Conservation (phyloP, 2,113 vertebrate genomes). For the Phylloscopus whistleri region DNA sequence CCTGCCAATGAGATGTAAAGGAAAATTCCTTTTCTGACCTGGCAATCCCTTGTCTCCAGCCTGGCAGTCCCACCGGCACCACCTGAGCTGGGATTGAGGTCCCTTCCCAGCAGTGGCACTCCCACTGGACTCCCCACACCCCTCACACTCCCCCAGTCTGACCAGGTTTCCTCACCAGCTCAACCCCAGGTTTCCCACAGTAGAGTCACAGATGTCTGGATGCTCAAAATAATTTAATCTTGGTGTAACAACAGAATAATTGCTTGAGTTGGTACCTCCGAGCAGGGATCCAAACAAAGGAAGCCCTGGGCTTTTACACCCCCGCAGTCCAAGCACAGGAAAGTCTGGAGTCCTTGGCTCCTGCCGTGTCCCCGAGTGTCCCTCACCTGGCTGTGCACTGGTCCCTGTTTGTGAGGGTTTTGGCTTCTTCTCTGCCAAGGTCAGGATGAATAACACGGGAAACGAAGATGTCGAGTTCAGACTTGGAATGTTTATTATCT, state of each 20-base stretch:
- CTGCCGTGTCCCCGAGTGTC: accelerated
- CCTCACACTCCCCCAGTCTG: neutral
- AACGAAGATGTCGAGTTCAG: no score
- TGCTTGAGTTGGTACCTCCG: neutral
- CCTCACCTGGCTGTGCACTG: neutral
- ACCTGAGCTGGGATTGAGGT: neutral
- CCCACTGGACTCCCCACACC: neutral
- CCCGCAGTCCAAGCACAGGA: neutral
- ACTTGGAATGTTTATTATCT: no score
- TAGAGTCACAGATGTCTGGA: neutral
- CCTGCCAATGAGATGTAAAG: neutral
- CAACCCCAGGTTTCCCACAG: neutral
- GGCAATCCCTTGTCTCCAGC: no score
- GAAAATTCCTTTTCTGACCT: neutral
- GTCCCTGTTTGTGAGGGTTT: neutral
- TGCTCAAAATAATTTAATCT: neutral
- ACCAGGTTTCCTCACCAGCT: neutral
- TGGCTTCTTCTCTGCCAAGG: no score
- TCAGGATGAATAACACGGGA: no score
- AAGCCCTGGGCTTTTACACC: neutral
- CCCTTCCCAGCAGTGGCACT: neutral
- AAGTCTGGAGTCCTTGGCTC: neutral
- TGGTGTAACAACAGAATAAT: neutral
- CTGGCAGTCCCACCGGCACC: neutral
- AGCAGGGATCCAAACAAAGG: neutral